Conservation (phyloP, 2,113 vertebrate species). For the Abramis brama region DNA sequence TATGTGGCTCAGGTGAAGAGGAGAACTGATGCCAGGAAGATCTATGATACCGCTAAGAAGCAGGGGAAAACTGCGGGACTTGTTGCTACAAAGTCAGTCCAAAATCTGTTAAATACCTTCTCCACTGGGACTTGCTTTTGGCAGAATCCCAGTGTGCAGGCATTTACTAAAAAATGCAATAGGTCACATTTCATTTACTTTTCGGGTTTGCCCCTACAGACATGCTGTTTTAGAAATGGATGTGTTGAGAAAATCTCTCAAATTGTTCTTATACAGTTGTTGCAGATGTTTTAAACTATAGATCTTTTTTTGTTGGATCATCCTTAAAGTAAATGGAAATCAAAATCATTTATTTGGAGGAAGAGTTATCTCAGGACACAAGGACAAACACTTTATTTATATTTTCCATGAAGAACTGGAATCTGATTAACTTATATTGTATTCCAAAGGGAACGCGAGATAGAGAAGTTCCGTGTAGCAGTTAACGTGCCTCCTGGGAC, state of each 20-base stretch:
- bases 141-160: constrained; percentile 36
- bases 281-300: neutral
- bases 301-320: neutral
- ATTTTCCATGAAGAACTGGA: neutral
- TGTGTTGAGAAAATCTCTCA: neutral
- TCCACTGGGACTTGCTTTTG: constrained; percentile 42
- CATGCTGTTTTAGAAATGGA: neutral
- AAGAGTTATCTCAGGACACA: neutral
- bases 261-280: neutral
- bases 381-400: neutral
- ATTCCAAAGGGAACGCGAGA: constrained; percentile 76
- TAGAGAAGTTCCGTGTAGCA: constrained; percentile 81
- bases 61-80: constrained; percentile 83
- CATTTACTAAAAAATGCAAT: constrained; percentile 20
- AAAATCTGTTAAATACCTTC: constrained; percentile 31
- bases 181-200: constrained; percentile 1
- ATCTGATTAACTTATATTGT: constrained; percentile 10
- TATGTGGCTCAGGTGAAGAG: constrained; percentile 82
- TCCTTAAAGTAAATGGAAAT: neutral
- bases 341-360: neutral
- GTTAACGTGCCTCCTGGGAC: constrained; percentile 76
- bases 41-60: constrained; percentile 81
- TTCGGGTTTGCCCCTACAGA: neutral
- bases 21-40: constrained; percentile 83
- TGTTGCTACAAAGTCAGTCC: constrained; percentile 81